Evolutionary conservation across 92 coral and sea anemone genomes (phyloP).

Genomic region (Isaurus tuberculatus): DNA sequence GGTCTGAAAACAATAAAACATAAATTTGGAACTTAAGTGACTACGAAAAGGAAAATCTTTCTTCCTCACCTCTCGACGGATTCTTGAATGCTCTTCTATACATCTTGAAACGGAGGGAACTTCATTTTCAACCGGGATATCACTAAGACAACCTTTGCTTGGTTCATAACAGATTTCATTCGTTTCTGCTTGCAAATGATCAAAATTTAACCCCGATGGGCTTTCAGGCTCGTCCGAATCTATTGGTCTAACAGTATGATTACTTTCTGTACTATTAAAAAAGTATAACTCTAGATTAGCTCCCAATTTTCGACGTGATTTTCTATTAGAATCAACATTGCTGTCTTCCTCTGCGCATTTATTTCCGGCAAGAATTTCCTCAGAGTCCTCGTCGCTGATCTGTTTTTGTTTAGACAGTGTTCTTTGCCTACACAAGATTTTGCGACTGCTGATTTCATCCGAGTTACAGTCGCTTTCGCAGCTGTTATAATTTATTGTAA

Average conservation of each 20-base stretch:
- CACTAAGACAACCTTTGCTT: background rate
- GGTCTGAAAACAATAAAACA: too few relatives aligned
- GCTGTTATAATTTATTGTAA: background rate
- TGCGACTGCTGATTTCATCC: background rate
- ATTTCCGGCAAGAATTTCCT: background rate
- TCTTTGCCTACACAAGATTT: background rate
- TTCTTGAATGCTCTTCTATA: background rate
- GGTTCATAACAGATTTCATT: background rate
- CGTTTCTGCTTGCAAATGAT: background rate
- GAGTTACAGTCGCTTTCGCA: too few relatives aligned
- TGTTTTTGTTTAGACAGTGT: conserved; percentile 27
- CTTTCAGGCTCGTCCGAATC: background rate
- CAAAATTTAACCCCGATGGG: background rate
- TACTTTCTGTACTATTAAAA: conserved; percentile 38
- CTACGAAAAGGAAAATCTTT: background rate
- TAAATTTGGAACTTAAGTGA: background rate
- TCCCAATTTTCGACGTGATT: conserved; percentile 23
- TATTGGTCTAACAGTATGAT: conserved; percentile 16
- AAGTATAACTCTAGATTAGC: conserved; percentile 24
- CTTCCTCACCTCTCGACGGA: conserved; percentile 23
- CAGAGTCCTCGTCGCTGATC: conserved; percentile 24
- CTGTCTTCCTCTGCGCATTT: background rate
- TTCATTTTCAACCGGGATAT: background rate
- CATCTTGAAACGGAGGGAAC: background rate
- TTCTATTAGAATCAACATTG: background rate